A percentile compares a stretch with the other conserved stretches of the same genome.
phyloP scores from a whole-genome alignment of 2,113 vertebrate genomes.

The Stercorarius parasiticus region DNA sequence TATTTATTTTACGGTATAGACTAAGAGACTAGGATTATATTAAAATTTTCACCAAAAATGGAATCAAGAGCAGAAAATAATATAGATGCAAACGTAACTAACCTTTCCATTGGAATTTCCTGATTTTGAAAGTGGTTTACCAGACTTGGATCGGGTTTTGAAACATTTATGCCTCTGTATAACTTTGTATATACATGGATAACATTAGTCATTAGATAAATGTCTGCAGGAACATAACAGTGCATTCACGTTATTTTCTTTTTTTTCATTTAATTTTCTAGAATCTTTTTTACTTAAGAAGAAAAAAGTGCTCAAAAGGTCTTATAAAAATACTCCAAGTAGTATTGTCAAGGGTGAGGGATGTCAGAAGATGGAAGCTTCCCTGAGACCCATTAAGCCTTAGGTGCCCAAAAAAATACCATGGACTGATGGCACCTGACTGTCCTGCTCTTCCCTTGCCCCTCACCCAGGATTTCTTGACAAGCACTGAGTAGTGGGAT shows the following conservation, averaged over 20 bases:
- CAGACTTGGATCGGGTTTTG: slow-evolving; percentile 18
- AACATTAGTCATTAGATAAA: slow-evolving; percentile 38
- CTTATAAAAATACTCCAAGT: neutral
- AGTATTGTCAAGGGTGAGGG: neutral
- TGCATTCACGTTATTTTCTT: neutral
- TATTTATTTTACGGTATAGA: slow-evolving; percentile 1
- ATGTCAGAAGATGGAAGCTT: neutral
- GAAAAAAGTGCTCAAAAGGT: neutral
- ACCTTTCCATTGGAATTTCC: slow-evolving; percentile 44
- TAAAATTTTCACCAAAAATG: slow-evolving; percentile 16
- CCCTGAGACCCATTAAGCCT: neutral
- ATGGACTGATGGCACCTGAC: neutral
- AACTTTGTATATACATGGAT: slow-evolving; percentile 14
- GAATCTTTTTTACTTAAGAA: neutral
- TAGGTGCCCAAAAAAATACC: neutral
- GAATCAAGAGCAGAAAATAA: slow-evolving; percentile 23
- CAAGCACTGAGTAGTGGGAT: neutral
- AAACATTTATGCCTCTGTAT: slow-evolving; percentile 6
- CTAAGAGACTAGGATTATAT: neutral
- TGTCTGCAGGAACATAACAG: neutral
- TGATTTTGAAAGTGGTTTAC: slow-evolving; percentile 56
- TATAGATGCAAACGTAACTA: slow-evolving; percentile 19
- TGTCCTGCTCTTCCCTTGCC: neutral
- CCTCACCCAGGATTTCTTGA: neutral
- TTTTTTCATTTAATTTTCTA: neutral